Percentiles rank a stretch among this genome's conserved stretches.
phyloP scores from a whole-genome alignment of 2,113 vertebrate species.

The Coregonus clupeaformis region DNA sequence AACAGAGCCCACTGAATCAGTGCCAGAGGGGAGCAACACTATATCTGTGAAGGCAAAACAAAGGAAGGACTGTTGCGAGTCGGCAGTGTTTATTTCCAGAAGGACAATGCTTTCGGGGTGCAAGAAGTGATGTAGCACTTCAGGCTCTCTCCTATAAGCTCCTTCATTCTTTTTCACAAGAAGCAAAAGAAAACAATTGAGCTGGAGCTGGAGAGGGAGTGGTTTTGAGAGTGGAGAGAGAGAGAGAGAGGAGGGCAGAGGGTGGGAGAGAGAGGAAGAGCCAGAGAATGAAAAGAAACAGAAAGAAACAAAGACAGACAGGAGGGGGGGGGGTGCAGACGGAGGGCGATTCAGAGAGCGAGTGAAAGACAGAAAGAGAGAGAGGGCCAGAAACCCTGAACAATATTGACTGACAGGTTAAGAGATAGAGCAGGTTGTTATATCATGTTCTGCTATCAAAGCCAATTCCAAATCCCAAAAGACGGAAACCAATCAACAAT shows the following conservation, averaged over 20 bases:
- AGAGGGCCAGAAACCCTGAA: not conserved
- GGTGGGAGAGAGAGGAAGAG: not conserved
- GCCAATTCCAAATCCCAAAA: slow-evolving; percentile 3
- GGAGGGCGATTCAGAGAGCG: not conserved
- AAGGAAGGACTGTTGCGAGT: slow-evolving; percentile 5
- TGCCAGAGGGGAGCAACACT: not conserved
- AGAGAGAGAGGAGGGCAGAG: slow-evolving; percentile 1
- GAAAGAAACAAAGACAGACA: not conserved
- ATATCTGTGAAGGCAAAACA: slow-evolving; percentile 13
- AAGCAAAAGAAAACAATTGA: slow-evolving; percentile 3
- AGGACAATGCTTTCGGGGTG: slow-evolving; percentile 11
- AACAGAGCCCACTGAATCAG: slow-evolving; percentile 2
- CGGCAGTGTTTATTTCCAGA: slow-evolving; percentile 13
- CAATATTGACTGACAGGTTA: no score
- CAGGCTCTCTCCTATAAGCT: slow-evolving; percentile 12
- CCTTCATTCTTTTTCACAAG: slow-evolving; percentile 22
- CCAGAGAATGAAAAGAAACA: slow-evolving; percentile 11
- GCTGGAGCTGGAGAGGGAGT: slow-evolving; percentile 9
- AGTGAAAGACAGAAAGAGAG: not conserved
- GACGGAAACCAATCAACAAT: slow-evolving; percentile 23
- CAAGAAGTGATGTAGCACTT: slow-evolving; percentile 16
- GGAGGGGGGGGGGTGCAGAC: not conserved
- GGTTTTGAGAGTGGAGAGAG: slow-evolving; percentile 16
- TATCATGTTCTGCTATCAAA: not conserved
- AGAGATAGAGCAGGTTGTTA: no score